Evolutionary conservation across 2,888 invertebrate species (phyloP).

Genomic region (Eupithecia insigniata): DNA sequence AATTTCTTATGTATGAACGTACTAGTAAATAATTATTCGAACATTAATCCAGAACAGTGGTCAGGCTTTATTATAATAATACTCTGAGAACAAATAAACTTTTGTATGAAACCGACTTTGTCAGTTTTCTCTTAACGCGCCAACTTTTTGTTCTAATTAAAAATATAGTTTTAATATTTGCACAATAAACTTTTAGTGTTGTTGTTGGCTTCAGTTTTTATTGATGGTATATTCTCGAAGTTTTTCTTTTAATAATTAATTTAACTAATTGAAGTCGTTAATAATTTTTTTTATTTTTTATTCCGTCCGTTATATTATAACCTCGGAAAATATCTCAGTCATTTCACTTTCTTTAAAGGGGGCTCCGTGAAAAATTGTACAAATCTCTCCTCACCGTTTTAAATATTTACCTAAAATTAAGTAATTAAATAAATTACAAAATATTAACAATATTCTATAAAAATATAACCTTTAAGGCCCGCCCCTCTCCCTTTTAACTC

Average conservation of each 20-base stretch:
- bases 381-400: too few species aligned
- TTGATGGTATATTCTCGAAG: not conserved
- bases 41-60: not conserved
- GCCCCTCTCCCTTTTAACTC: too few species aligned
- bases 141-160: slow-evolving; percentile 33
- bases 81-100: not conserved
- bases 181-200: slow-evolving; percentile 27
- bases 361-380: too few species aligned
- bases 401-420: too few species aligned
- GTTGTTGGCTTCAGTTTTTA: slow-evolving; percentile 29
- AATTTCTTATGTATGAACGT: too few species aligned
- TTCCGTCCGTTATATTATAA: not conserved
- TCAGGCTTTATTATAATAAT: not conserved
- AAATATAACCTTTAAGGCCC: too few species aligned
- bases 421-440: too few species aligned
- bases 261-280: too few species aligned
- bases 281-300: too few species aligned
- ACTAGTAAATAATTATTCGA: not conserved
- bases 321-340: not conserved
- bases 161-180: slow-evolving; percentile 37
- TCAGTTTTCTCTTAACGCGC: not conserved
- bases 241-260: not conserved
- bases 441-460: too few species aligned
- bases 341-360: too few species aligned
- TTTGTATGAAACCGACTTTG: not conserved